These are phyloP conservation scores for Pristionchus maxplancki DNA, from an alignment of 2,888 invertebrate genomes.

Conservation along the genomic window DNA sequence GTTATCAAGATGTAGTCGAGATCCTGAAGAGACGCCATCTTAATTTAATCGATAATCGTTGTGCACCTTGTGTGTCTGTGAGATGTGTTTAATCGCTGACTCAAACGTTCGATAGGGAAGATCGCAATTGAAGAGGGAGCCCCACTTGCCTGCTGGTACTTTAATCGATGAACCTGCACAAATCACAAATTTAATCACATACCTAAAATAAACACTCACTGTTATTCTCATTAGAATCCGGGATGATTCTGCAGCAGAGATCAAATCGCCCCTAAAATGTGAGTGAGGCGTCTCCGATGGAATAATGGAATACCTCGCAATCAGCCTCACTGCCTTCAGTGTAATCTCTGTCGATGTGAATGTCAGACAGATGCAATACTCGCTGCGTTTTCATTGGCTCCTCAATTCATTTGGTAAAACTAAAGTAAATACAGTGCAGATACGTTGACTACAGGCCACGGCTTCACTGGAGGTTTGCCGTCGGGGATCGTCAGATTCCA, in stretches of 20 bases:
- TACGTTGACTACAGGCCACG: constrained; percentile 67
- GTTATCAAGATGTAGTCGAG: constrained; percentile 50
- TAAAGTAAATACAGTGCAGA: not conserved
- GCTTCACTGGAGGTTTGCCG: constrained; percentile 66
- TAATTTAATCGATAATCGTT: not conserved
- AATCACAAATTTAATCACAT: too few species aligned
- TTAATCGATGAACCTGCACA: too few species aligned
- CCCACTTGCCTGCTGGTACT: constrained; percentile 77
- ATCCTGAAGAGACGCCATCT: not conserved
- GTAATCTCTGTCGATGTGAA: constrained; percentile 95
- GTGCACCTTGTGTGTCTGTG: constrained; percentile 71
- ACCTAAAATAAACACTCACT: not conserved
- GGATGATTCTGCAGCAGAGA: not conserved
- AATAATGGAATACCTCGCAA: constrained; percentile 53
- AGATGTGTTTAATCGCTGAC: constrained; percentile 77
- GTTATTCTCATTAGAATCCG: not conserved
- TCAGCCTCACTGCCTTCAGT: constrained; percentile 66
- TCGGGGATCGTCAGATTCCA: constrained; percentile 70
- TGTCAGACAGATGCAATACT: constrained; percentile 94
- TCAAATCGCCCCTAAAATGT: not conserved
- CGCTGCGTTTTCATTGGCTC: constrained; percentile 82
- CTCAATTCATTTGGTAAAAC: not conserved
- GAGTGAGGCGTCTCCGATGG: not conserved
- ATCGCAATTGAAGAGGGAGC: constrained; percentile 78
- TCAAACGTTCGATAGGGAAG: constrained; percentile 77